Evolutionary conservation across 2,113 vertebrate genomes (phyloP), one percentile per base, ranked within the genome.

Genomic region (Sporophila hypoxantha): DNA sequence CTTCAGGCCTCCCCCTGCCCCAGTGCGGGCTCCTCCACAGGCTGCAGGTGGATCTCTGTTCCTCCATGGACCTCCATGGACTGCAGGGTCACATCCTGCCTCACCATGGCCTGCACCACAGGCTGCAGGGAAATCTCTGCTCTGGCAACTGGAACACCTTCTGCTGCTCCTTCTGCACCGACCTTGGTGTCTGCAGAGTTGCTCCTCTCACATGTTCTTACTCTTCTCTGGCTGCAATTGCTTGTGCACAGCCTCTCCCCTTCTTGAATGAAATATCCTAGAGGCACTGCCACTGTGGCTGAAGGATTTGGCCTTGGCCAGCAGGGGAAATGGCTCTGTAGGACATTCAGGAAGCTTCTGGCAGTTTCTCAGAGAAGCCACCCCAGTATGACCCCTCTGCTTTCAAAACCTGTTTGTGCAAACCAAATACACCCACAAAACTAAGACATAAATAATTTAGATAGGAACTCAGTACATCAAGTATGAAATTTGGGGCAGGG

Each of bases 311-410:
- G 46, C 46, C n/a, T 47, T 30, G 17, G 18, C 50, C 66, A 65
- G 44, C 6, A 50, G 52, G 4, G 27, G 27, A 20, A 50, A 66
- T n/a, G 13, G 27, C 23, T 52, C 27, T 52, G 29, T 50, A 52
- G 52, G 60, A 65, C 44, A 52, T 10, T 29, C 0, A 0, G 27
- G 59, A 37, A 86, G 19, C 44, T 64, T 42, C 75, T 37, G 50
- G 57, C 18, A 65, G 36, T 44, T 44, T 66, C 18, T 44, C 75
- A 37, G 9, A 50, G 27, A 59, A 37, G 37, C 8, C 26, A 78
- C 18, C 5, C 14, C 36, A 42, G 12, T 19, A 78, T 7, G 4
- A 8, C 27, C 50, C 8, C 12, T 65, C 36, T 0, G 0, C 27
- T 39, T 44, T 20, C 26, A 37, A 57, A 57, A 32, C 5, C 12